Percentiles rank a stretch among this genome's conserved stretches.
These are phyloP conservation scores for Sceliomorpha sp. DNA, from an alignment of 2,888 invertebrate genomes.

Conservation along the genomic window DNA sequence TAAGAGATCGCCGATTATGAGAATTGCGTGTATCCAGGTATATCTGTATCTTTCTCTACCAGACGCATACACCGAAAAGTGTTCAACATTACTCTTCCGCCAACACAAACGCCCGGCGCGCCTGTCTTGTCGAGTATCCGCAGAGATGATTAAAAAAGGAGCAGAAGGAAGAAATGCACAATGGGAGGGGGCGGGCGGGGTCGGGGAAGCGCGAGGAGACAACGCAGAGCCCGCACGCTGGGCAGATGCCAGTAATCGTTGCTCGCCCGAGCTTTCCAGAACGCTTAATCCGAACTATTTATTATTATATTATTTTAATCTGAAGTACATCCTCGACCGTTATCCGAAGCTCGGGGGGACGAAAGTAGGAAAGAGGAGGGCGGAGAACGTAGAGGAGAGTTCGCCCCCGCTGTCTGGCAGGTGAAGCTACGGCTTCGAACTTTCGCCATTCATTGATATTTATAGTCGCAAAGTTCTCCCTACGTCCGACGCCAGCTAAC, in stretches of 20 bases:
- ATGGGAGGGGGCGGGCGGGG: no score
- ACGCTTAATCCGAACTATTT: conserved; percentile 53
- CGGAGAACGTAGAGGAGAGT: conserved; percentile 18
- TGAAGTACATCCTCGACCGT: conserved; percentile 48
- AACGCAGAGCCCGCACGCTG: conserved; percentile 18
- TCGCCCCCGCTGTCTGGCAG: conserved; percentile 47
- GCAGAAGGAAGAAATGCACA: not conserved
- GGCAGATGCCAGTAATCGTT: conserved; percentile 54
- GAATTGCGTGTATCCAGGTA: no score
- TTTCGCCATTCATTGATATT: conserved; percentile 53
- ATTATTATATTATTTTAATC: no score
- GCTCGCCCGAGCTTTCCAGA: conserved; percentile 47
- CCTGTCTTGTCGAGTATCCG: conserved; percentile 8
- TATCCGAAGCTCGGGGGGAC: conserved; percentile 16
- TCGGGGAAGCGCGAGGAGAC: no score
- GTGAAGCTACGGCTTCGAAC: conserved; percentile 52
- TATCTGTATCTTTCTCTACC: no score
- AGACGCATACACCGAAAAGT: not conserved
- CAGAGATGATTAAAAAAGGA: conserved; percentile 3
- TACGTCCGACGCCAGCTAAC: conserved; percentile 14
- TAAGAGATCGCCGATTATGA: no score
- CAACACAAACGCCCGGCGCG: not conserved
- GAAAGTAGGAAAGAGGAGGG: no score
- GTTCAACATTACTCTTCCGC: not conserved
- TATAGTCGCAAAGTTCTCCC: conserved; percentile 37